Evolutionary conservation across 2,113 vertebrate genomes (phyloP).

Genomic region (Actenoides lindsayi): DNA sequence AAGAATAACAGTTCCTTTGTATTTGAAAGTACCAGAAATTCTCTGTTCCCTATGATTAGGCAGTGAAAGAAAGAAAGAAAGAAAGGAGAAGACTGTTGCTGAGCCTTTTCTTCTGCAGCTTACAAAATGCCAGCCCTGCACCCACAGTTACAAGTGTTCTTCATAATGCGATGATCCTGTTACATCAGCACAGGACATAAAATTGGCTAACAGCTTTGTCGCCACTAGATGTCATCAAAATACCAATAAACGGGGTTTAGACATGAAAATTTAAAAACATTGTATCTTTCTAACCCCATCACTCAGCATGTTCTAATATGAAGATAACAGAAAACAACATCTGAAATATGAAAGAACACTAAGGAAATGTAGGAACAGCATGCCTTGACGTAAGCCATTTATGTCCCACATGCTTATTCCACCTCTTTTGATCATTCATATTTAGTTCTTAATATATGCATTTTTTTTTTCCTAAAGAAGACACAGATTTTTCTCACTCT

Average conservation of each 20-base stretch:
- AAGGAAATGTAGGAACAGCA: constrained; percentile 61
- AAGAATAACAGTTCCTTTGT: not conserved
- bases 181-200: not conserved
- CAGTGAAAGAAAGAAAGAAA: not conserved
- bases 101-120: not conserved
- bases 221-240: constrained; percentile 81
- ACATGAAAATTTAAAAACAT: not conserved
- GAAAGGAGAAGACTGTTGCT: not conserved
- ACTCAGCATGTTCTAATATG: constrained; percentile 55
- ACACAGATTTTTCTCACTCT: not conserved
- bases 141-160: not conserved
- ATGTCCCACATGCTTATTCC: not conserved
- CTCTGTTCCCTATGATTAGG: not conserved
- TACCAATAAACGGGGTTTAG: constrained; percentile 52
- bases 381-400: constrained; percentile 29
- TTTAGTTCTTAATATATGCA: constrained; percentile 16
- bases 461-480: constrained; percentile 9
- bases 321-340: constrained; percentile 58
- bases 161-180: not conserved
- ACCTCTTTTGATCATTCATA: constrained; percentile 35
- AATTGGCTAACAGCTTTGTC: not conserved
- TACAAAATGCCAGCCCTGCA: not conserved
- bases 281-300: constrained; percentile 54
- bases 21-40: not conserved
- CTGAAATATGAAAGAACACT: constrained; percentile 66